Evolutionary conservation across 2,113 vertebrate species (phyloP).

Genomic region (Myocastor coypus): DNA sequence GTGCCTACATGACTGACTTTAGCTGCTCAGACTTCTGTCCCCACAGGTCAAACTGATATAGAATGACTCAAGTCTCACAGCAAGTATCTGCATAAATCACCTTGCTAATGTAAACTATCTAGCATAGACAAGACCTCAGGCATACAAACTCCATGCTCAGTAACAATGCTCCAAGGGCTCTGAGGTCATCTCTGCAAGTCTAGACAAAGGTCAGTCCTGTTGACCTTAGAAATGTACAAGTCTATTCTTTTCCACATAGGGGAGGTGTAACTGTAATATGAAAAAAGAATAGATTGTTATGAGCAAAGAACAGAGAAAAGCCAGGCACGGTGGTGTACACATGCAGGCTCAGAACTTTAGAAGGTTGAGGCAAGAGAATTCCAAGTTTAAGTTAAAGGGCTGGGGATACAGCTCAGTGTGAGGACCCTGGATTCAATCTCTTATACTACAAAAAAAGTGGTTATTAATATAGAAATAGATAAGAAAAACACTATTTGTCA

Average conservation of each 20-base stretch:
- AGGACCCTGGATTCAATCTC: neutral
- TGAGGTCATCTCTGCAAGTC: neutral
- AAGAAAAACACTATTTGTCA: neutral
- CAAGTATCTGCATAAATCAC: neutral
- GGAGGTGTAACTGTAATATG: neutral
- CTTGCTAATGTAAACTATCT: neutral
- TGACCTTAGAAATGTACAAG: neutral
- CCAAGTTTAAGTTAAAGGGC: neutral
- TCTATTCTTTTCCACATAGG: neutral
- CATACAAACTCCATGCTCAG: neutral
- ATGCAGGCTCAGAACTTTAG: neutral
- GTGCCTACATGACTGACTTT: neutral
- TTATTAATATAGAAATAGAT: neutral
- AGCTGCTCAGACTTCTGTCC: neutral
- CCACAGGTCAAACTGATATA: constrained; percentile 26
- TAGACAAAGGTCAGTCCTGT: neutral
- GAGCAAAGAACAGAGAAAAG: constrained; percentile 7
- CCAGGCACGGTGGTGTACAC: neutral
- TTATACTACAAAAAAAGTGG: neutral
- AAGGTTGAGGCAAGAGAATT: neutral
- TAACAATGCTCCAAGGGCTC: neutral
- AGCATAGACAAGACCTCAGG: neutral
- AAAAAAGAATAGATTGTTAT: neutral
- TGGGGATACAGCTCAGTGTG: too few relatives aligned
- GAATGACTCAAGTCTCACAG: neutral